phyloP scores from a whole-genome alignment of 2,888 invertebrate genomes.

The Acanthococcus lagerstroemiae region DNA sequence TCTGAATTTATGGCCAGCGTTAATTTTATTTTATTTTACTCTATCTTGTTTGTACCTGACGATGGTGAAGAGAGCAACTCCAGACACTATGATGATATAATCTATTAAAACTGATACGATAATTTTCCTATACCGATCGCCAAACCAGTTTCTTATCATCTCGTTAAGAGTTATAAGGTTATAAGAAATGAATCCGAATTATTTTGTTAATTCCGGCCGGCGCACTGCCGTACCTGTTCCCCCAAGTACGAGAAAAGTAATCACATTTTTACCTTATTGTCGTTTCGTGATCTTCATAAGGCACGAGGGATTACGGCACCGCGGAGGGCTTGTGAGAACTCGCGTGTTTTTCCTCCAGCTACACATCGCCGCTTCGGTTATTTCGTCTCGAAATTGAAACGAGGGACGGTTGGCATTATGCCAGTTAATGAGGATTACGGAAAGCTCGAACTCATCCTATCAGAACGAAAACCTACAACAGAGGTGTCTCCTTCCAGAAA shows the following conservation, averaged over 20 bases:
- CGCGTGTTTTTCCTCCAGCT: no score
- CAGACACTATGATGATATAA: constrained; percentile 6
- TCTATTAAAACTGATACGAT: neutral
- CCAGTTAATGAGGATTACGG: no score
- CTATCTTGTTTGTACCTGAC: constrained; percentile 5
- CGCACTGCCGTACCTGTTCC: neutral
- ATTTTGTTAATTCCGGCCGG: neutral
- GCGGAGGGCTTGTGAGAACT: no score
- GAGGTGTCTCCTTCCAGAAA: no score
- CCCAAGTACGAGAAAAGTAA: neutral
- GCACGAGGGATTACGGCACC: no score
- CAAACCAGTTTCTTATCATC: neutral
- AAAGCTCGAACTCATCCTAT: no score
- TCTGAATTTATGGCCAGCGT: constrained; percentile 3
- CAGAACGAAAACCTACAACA: no score
- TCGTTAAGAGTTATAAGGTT: neutral
- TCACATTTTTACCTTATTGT: neutral
- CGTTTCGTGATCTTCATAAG: neutral
- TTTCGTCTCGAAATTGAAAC: no score
- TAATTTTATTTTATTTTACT: constrained; percentile 10
- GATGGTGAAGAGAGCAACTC: neutral
- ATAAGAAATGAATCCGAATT: neutral
- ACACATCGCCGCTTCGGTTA: no score
- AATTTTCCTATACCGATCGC: neutral
- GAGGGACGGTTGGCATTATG: no score